Percentiles rank a stretch among this genome's conserved stretches.
phyloP scores from a whole-genome alignment of 2,888 invertebrate genomes.

The Callosobruchus maculatus region DNA sequence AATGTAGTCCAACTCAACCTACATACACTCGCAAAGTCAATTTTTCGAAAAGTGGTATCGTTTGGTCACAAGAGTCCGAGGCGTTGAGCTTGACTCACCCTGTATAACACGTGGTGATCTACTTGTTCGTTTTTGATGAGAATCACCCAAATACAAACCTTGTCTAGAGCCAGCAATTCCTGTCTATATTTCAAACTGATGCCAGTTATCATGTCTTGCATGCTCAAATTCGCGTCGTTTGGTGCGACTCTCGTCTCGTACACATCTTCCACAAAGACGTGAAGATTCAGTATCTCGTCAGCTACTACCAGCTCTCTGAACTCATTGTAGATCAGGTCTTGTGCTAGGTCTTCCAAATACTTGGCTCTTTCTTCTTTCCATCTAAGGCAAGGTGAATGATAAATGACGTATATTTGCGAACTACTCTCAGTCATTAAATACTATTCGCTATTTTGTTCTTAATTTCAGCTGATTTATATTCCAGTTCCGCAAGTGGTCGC shows the following conservation, averaged over 20 bases:
- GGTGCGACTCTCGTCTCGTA: conserved; percentile 58
- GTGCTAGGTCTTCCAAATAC: conserved; percentile 54
- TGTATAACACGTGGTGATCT: too few species aligned
- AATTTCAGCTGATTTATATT: too few species aligned
- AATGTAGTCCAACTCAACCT: too few species aligned
- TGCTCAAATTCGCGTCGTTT: conserved; percentile 57
- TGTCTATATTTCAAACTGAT: conserved; percentile 56
- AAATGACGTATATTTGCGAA: conserved; percentile 1
- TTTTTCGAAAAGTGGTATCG: too few species aligned
- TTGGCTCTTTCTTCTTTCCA: conserved; percentile 54
- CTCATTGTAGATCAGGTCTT: conserved; percentile 54
- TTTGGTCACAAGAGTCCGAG: too few species aligned
- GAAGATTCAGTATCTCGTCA: conserved; percentile 55
- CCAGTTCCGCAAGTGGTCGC: too few species aligned
- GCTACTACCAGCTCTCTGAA: conserved; percentile 58
- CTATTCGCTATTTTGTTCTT: too few species aligned
- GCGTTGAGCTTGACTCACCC: too few species aligned
- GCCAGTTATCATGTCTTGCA: conserved; percentile 56
- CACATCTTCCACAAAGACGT: conserved; percentile 61
- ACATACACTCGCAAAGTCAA: too few species aligned
- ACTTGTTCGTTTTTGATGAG: too few species aligned
- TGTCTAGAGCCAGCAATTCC: conserved; percentile 55
- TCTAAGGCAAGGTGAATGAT: conserved; percentile 19
- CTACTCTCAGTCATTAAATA: too few species aligned
- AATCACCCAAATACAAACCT: conserved; percentile 17